phyloP scores from a whole-genome alignment of 2,797 vertebrate genomes.

The Natrix natrix region DNA sequence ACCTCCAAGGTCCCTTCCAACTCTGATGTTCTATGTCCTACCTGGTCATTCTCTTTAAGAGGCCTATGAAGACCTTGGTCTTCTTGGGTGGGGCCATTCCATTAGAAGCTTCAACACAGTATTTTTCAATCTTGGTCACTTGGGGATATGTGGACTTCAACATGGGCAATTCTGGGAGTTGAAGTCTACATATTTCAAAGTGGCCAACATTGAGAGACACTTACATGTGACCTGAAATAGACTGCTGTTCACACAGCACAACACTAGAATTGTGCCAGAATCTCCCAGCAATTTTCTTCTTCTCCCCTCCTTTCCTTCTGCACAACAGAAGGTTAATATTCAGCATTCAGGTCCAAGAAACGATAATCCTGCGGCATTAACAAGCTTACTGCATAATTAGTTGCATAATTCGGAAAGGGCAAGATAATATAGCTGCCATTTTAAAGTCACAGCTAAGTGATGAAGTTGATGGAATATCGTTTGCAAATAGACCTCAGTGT shows the following conservation, averaged over 20 bases:
- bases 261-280: neutral
- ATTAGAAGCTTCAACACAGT: neutral
- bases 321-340: constrained; percentile 9
- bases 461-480: constrained; percentile 10
- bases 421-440: constrained; percentile 32
- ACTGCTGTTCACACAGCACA: neutral
- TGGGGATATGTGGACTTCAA: neutral
- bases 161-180: neutral
- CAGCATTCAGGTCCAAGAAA: constrained; percentile 8
- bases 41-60: neutral
- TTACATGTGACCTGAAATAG: too few species aligned
- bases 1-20: neutral
- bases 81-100: neutral
- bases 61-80: too few species aligned
- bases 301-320: too few species aligned
- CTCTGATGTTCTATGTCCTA: neutral
- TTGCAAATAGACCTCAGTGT: constrained; percentile 7
- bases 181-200: neutral
- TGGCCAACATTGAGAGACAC: neutral
- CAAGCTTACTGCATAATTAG: constrained; percentile 22
- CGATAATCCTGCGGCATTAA: neutral
- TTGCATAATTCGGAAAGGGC: constrained; percentile 27
- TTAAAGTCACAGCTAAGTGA: constrained; percentile 8
- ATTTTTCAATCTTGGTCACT: neutral
- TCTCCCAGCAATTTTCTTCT: neutral